Evolutionary conservation across 2,888 invertebrate species (phyloP).

Genomic region (Drosophila kambysellisi): DNA sequence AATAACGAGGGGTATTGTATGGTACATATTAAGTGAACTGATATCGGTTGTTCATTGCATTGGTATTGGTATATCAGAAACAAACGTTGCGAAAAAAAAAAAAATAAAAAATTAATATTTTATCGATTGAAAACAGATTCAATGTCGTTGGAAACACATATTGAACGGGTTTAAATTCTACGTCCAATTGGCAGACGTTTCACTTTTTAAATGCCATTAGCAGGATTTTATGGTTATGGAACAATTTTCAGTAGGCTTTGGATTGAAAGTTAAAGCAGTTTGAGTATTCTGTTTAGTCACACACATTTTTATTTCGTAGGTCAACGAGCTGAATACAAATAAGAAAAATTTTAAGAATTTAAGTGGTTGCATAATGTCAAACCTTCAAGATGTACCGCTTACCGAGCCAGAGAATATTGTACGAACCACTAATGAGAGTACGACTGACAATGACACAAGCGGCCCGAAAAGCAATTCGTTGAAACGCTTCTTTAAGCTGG

Average conservation of each 20-base stretch:
- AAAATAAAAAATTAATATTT: conserved; percentile 39
- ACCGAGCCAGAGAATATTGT: conserved; percentile 46
- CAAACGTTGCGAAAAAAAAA: conserved; percentile 18
- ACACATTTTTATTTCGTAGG: conserved; percentile 66
- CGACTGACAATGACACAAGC: conserved; percentile 36
- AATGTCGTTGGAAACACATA: conserved; percentile 73
- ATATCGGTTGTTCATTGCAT: conserved; percentile 37
- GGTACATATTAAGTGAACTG: conserved; percentile 72
- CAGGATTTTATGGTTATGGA: conserved; percentile 2
- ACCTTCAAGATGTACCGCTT: conserved; percentile 66
- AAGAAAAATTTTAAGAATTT: conserved; percentile 56
- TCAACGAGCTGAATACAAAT: conserved; percentile 49
- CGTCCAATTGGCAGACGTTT: conserved; percentile 41
- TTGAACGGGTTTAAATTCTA: conserved; percentile 37
- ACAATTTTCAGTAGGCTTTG: conserved; percentile 44
- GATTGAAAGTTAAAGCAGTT: conserved; percentile 15
- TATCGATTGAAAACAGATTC: conserved; percentile 73
- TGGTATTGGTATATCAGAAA: conserved; percentile 34
- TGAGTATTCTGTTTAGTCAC: conserved; percentile 22
- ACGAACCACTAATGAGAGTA: conserved; percentile 12
- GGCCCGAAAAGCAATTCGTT: conserved; percentile 63
- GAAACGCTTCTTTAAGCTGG: conserved; percentile 78
- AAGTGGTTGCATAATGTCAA: conserved; percentile 59
- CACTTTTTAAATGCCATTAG: conserved; percentile 44
- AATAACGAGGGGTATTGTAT: conserved; percentile 47